Conservation (phyloP, 2,113 vertebrate species). For the Ptilonorhynchus violaceus region DNA sequence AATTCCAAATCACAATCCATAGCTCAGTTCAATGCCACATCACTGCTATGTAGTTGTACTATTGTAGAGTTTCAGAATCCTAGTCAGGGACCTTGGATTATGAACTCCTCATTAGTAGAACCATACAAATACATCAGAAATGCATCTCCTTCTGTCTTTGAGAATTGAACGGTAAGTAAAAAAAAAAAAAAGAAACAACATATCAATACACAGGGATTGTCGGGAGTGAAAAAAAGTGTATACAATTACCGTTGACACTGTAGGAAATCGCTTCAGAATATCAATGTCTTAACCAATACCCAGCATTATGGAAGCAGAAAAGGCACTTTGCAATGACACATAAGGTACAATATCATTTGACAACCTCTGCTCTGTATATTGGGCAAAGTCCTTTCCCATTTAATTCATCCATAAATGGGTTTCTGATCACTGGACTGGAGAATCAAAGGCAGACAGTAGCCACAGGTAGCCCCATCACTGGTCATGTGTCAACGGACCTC, state of each 20-base stretch:
- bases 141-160: neutral
- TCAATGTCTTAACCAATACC: neutral
- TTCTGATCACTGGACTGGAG: neutral
- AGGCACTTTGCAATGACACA: neutral
- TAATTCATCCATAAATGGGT: neutral
- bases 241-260: neutral
- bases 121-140: neutral
- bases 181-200: neutral
- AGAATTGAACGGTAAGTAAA: neutral
- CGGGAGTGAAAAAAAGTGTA: neutral
- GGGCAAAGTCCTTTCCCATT: neutral
- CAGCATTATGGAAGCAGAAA: neutral
- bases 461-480: neutral
- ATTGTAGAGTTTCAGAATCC: neutral
- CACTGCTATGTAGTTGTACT: neutral
- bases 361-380: neutral
- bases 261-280: neutral
- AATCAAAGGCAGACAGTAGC: neutral
- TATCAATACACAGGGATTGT: neutral
- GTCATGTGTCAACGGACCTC: neutral
- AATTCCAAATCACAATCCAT: neutral
- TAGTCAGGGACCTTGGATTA: neutral
- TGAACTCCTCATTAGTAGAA: neutral
- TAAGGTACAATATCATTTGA: neutral
- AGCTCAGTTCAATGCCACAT: neutral